Evolutionary conservation across 2,888 invertebrate genomes (phyloP).

Genomic region (Diaprepes abbreviatus): DNA sequence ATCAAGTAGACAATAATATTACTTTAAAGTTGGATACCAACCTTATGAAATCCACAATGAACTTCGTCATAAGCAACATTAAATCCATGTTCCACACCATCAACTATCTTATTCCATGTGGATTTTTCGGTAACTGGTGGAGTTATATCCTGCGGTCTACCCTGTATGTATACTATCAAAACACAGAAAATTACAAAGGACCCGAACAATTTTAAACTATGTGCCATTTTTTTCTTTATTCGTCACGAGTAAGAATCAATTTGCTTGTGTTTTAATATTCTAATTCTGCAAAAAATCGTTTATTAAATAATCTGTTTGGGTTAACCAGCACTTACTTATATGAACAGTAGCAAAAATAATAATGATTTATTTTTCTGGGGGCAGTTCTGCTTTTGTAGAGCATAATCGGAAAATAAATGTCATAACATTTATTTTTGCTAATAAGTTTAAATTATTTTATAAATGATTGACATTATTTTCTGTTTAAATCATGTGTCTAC

Average conservation of each 20-base stretch:
- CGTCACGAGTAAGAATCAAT: too few relatives aligned
- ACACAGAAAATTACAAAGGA: slow-evolving; percentile 5
- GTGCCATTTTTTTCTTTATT: neutral
- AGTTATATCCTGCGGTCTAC: slow-evolving; percentile 16
- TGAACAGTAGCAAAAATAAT: slow-evolving; percentile 22
- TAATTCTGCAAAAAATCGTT: slow-evolving; percentile 24
- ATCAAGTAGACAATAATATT: too few relatives aligned
- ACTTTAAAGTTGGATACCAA: too few relatives aligned
- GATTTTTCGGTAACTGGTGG: slow-evolving; percentile 25
- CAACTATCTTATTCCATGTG: slow-evolving; percentile 44
- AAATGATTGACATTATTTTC: too few relatives aligned
- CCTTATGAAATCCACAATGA: slow-evolving; percentile 47
- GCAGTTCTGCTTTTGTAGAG: slow-evolving; percentile 17
- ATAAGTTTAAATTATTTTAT: too few relatives aligned
- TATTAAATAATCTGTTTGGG: slow-evolving; percentile 31
- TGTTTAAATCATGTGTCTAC: too few relatives aligned
- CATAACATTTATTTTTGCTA: neutral
- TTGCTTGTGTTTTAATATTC: neutral
- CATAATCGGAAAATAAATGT: slow-evolving; percentile 8
- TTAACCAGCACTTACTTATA: slow-evolving; percentile 19
- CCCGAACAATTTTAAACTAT: neutral
- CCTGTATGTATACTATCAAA: slow-evolving; percentile 9
- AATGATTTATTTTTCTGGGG: slow-evolving; percentile 20
- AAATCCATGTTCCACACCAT: slow-evolving; percentile 41
- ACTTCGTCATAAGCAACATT: slow-evolving; percentile 41